Conservation (phyloP, 2,113 vertebrate species). For the Mirza zaza region DNA sequence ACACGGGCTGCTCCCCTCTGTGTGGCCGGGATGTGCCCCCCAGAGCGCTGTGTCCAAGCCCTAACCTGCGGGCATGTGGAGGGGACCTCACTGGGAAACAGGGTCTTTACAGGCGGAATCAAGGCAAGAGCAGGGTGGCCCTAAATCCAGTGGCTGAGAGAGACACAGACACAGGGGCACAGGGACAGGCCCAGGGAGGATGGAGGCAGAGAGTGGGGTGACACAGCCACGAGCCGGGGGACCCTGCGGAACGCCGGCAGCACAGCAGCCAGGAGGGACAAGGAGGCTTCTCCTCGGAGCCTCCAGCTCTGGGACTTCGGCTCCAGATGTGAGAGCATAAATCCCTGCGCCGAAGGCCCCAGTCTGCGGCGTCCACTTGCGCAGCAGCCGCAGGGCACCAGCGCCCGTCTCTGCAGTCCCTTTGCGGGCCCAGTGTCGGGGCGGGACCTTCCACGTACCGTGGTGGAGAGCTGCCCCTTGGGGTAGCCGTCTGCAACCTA, state of each 20-base stretch:
- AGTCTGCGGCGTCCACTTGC: neutral
- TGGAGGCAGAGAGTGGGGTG: rapidly evolving
- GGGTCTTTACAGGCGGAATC: neutral
- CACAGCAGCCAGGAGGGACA: neutral
- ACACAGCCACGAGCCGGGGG: rapidly evolving
- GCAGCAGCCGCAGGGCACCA: neutral
- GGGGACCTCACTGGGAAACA: neutral
- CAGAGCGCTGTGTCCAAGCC: rapidly evolving
- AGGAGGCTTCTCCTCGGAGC: neutral
- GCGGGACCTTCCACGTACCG: too few species aligned
- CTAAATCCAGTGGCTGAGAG: neutral
- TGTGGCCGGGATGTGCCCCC: neutral
- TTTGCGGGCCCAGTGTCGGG: too few species aligned
- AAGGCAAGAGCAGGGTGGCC: neutral
- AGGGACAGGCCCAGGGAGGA: neutral
- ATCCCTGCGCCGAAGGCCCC: neutral
- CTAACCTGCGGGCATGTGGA: neutral
- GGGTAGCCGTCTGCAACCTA: neutral
- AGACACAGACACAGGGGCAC: too few species aligned
- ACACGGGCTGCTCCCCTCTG: rapidly evolving
- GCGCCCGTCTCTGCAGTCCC: rapidly evolving
- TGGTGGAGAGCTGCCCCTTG: rapidly evolving
- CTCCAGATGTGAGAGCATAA: rapidly evolving
- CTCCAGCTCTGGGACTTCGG: neutral
- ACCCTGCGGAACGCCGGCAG: rapidly evolving